These are phyloP conservation scores for Rissa tridactyla DNA, from an alignment of 2,113 vertebrate species.

Conservation along the genomic window DNA sequence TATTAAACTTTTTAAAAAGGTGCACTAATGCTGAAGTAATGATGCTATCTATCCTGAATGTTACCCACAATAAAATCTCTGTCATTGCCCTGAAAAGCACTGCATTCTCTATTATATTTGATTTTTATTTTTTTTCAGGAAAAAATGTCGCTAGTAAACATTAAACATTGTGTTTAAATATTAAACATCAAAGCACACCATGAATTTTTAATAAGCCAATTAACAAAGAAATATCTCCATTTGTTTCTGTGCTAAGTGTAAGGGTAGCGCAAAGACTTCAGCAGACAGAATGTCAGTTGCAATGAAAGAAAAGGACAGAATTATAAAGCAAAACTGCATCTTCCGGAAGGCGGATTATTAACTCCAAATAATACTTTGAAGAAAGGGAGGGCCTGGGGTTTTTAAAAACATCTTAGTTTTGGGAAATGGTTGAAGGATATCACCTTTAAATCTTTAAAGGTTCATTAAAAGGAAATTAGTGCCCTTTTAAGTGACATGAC, in stretches of 20 bases:
- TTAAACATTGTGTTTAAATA: slow-evolving; percentile 69
- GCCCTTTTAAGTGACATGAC: not conserved
- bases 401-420: not conserved
- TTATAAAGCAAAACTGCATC: not conserved
- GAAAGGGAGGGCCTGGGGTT: not conserved
- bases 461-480: not conserved
- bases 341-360: not conserved
- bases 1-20: not conserved
- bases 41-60: not conserved
- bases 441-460: not conserved
- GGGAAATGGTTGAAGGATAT: not conserved
- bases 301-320: not conserved
- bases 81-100: not conserved
- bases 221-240: slow-evolving; percentile 48
- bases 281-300: slow-evolving; percentile 10
- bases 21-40: slow-evolving; percentile 5
- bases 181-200: slow-evolving; percentile 64
- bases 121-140: not conserved
- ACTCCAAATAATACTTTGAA: not conserved
- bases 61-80: not conserved
- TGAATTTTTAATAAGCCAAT: slow-evolving; percentile 71
- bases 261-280: slow-evolving; percentile 13
- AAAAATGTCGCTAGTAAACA: slow-evolving; percentile 27
- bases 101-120: not conserved
- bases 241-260: slow-evolving; percentile 38